Conservation (phyloP, 2,797 vertebrate species). For the Gephyroberyx darwinii region DNA sequence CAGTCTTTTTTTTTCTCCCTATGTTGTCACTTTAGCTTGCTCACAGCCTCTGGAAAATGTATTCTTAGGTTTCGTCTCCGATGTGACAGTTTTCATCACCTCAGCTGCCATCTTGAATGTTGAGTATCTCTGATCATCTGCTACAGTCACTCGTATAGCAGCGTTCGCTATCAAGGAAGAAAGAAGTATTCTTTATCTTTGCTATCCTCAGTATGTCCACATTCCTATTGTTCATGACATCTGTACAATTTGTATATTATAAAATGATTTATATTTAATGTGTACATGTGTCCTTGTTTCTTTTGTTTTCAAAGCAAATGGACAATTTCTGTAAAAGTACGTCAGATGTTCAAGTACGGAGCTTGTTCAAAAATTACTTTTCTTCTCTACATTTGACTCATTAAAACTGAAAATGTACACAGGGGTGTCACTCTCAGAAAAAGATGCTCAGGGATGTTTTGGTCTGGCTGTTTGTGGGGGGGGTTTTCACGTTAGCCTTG, state of each 20-base stretch:
- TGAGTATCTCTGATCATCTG: constrained; percentile 74
- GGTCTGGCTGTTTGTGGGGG: constrained; percentile 1
- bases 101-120: constrained; percentile 75
- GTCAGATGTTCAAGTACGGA: background rate
- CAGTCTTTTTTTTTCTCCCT: constrained; percentile 32
- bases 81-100: constrained; percentile 62
- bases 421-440: background rate
- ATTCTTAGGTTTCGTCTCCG: constrained; percentile 58
- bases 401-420: background rate
- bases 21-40: constrained; percentile 72
- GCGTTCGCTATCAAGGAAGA: constrained; percentile 60
- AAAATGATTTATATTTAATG: constrained; percentile 89
- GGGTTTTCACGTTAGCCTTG: constrained; percentile 7
- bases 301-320: constrained; percentile 39
- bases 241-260: constrained; percentile 90
- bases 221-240: constrained; percentile 78
- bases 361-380: background rate
- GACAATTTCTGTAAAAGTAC: background rate
- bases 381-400: background rate
- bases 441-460: background rate
- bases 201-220: constrained; percentile 67
- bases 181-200: constrained; percentile 68
- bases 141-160: constrained; percentile 65
- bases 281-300: constrained; percentile 67
- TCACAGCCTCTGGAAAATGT: constrained; percentile 66